Evolutionary conservation across 2,113 vertebrate genomes (phyloP).

Genomic region (Dicaeum eximium): DNA sequence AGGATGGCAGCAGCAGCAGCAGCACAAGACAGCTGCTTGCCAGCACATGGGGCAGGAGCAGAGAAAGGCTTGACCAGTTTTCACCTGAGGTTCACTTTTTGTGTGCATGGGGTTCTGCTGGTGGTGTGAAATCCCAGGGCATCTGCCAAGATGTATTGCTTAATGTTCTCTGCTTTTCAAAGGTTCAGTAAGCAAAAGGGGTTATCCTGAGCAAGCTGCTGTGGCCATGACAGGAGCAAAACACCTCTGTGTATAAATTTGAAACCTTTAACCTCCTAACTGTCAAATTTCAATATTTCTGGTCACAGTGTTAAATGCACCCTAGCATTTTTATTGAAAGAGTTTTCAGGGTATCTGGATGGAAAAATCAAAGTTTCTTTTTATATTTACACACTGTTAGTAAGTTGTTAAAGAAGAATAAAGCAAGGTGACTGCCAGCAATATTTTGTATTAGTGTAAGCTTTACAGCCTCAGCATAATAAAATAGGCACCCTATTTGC

Average conservation of each 20-base stretch:
- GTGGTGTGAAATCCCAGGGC: constrained; percentile 54
- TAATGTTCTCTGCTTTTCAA: constrained; percentile 73
- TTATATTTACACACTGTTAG: constrained; percentile 69
- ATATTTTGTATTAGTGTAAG: constrained; percentile 61
- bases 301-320: constrained; percentile 75
- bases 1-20: neutral
- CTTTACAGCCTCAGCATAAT: constrained; percentile 58
- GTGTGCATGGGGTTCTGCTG: constrained; percentile 50
- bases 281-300: constrained; percentile 80
- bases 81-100: constrained; percentile 43
- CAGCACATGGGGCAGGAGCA: neutral
- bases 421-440: constrained; percentile 55
- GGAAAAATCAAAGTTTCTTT: constrained; percentile 74
- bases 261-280: constrained; percentile 73
- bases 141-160: constrained; percentile 69
- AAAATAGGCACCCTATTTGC: constrained; percentile 44
- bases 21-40: neutral
- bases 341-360: constrained; percentile 57
- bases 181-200: constrained; percentile 76
- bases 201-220: constrained; percentile 68
- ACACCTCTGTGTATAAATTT: constrained; percentile 76
- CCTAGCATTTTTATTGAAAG: constrained; percentile 64
- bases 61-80: constrained; percentile 42
- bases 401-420: constrained; percentile 70
- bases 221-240: constrained; percentile 69